Conservation (phyloP, 1,140 invertebrate species). For the Odontomachus brunneus region DNA sequence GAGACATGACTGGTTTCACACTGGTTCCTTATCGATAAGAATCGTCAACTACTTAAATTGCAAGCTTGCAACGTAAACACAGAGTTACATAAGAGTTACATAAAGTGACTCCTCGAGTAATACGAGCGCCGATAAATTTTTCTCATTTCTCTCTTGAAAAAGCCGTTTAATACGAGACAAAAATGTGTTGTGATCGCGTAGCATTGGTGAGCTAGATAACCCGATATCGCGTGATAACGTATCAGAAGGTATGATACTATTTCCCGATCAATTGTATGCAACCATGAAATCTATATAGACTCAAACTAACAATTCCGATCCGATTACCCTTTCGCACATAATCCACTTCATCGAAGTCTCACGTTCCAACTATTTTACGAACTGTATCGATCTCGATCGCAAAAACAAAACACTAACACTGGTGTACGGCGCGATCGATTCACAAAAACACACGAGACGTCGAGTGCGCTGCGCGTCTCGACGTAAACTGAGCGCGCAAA, state of each 20-base stretch:
- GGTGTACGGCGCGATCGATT: conserved; percentile 2
- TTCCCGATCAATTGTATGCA: conserved; percentile 11
- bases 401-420: conserved; percentile 8
- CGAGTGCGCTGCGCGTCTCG: conserved; percentile 58
- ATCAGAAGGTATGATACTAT: conserved; percentile 20
- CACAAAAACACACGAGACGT: background rate
- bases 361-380: background rate
- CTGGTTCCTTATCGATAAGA: too few species aligned
- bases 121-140: background rate
- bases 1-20: too few species aligned
- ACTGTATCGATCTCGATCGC: conserved; percentile 5
- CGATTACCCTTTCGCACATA: conserved; percentile 33
- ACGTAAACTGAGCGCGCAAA: conserved; percentile 61
- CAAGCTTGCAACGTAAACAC: background rate
- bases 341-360: background rate
- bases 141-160: background rate
- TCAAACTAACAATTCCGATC: background rate
- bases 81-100: too few species aligned
- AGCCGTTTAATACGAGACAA: background rate
- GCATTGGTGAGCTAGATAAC: background rate
- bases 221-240: conserved; percentile 41
- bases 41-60: background rate
- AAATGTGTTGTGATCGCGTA: background rate
- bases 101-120: background rate
- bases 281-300: background rate